Conservation (phyloP, 2,797 vertebrate species). For the Acanthurus lineatus region DNA sequence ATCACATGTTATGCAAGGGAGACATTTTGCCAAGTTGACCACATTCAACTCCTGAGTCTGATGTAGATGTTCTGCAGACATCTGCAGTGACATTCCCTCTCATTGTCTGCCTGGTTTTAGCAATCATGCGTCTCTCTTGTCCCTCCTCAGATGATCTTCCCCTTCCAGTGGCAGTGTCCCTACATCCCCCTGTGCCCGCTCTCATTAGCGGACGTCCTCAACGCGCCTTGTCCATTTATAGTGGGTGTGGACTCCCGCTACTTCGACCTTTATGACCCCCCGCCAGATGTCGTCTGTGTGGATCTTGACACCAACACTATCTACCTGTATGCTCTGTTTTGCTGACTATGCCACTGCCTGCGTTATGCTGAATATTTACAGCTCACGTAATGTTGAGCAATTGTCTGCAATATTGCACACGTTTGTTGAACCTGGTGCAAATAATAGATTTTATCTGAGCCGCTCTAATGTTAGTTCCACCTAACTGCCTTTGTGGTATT, state of each 20-base stretch:
- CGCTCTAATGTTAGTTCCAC: constrained; percentile 14
- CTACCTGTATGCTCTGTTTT: constrained; percentile 89
- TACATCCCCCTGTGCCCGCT: constrained; percentile 98
- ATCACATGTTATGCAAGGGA: not conserved
- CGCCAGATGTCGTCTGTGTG: constrained; percentile 96
- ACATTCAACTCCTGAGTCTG: not conserved
- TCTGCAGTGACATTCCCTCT: not conserved
- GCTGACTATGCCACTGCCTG: not conserved
- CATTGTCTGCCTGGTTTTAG: not conserved
- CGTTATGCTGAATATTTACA: not conserved
- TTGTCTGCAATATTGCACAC: not conserved
- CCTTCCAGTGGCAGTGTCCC: constrained; percentile 99
- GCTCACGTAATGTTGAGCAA: not conserved
- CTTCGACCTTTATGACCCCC: constrained; percentile 98
- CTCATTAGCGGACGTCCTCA: constrained; percentile 94
- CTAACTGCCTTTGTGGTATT: constrained; percentile 30
- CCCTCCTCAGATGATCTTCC: constrained; percentile 95
- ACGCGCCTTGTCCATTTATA: constrained; percentile 95
- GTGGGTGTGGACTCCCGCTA: constrained; percentile 99
- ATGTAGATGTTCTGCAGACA: not conserved
- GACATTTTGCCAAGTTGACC: not conserved
- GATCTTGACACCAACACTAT: constrained; percentile 99
- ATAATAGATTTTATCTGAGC: not conserved
- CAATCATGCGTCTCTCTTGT: constrained; percentile 14
- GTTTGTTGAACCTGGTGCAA: not conserved